These are phyloP conservation scores for Zaprionus inermis DNA, from an alignment of 1,140 invertebrate genomes.

Conservation along the genomic window DNA sequence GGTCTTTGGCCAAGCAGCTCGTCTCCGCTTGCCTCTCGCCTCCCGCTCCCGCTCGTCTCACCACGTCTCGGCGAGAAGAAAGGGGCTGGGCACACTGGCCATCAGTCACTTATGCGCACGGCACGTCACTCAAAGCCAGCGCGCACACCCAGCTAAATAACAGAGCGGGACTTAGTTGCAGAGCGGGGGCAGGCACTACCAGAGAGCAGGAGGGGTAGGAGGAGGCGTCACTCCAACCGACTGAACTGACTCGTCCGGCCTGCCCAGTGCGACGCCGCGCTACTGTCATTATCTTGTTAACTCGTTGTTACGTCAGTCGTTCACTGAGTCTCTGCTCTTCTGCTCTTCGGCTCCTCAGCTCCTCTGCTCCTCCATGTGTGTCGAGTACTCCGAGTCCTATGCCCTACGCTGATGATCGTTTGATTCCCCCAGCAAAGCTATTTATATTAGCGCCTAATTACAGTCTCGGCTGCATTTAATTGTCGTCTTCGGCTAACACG, in stretches of 20 bases:
- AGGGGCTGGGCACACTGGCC: constrained; percentile 72
- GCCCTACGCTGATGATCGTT: constrained; percentile 43
- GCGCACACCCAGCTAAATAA: constrained; percentile 63
- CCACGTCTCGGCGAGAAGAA: constrained; percentile 36
- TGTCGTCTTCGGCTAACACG: constrained; percentile 11
- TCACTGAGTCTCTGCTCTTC: constrained; percentile 60
- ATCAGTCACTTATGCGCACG: constrained; percentile 79
- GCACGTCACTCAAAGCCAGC: constrained; percentile 75
- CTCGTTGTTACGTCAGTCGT: constrained; percentile 78
- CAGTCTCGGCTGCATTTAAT: constrained; percentile 17
- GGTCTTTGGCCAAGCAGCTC: constrained; percentile 60
- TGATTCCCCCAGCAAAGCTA: constrained; percentile 30
- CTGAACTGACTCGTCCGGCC: constrained; percentile 53
- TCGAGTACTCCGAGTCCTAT: constrained; percentile 3
- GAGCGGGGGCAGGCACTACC: background rate
- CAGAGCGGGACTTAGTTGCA: constrained; percentile 65
- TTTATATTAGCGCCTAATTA: constrained; percentile 24
- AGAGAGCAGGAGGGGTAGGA: background rate
- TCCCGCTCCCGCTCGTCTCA: no score
- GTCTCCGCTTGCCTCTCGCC: no score
- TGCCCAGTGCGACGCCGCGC: constrained; percentile 50
- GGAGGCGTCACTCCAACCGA: background rate
- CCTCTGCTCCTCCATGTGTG: constrained; percentile 15
- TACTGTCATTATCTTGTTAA: constrained; percentile 82
- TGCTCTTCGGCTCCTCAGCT: constrained; percentile 64